Conservation (phyloP, 2,113 vertebrate species). For the Emydocephalus ijimae region DNA sequence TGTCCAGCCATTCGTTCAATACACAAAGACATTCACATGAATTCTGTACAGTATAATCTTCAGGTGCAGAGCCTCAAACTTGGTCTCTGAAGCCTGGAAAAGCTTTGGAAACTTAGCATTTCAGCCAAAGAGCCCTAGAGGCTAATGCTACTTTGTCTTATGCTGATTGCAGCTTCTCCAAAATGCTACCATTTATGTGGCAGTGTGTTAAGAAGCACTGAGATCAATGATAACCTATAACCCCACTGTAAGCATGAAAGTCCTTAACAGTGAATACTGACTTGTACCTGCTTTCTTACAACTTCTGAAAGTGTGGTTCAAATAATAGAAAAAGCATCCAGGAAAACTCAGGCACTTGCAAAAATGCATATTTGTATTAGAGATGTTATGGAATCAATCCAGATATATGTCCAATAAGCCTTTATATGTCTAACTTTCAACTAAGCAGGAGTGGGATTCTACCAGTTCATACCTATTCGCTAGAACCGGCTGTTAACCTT, state of each 20-base stretch:
- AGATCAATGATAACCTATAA: neutral
- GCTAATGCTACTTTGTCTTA: neutral
- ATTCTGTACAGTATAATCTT: neutral
- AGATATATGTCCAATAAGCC: no score
- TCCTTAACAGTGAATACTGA: neutral
- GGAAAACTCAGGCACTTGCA: neutral
- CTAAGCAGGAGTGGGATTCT: no score
- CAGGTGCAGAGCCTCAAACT: neutral
- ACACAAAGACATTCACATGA: neutral
- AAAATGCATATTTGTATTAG: neutral
- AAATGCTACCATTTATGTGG: neutral
- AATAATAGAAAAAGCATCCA: neutral
- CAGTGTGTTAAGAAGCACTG: neutral
- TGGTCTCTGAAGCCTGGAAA: neutral
- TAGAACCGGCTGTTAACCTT: no score
- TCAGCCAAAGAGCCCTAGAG: neutral
- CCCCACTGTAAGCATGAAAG: neutral
- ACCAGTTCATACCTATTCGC: no score
- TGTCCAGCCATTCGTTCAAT: neutral
- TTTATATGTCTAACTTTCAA: no score
- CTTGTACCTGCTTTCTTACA: neutral
- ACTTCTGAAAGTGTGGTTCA: neutral
- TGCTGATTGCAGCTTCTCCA: neutral
- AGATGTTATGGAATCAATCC: neutral
- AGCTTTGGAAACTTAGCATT: neutral